A percentile compares a stretch with the other conserved stretches of the same genome.
These are phyloP conservation scores for Bolinopsis microptera DNA, from an alignment of 37 sponge, comb jelly and placozoan species.

Conservation along the genomic window DNA sequence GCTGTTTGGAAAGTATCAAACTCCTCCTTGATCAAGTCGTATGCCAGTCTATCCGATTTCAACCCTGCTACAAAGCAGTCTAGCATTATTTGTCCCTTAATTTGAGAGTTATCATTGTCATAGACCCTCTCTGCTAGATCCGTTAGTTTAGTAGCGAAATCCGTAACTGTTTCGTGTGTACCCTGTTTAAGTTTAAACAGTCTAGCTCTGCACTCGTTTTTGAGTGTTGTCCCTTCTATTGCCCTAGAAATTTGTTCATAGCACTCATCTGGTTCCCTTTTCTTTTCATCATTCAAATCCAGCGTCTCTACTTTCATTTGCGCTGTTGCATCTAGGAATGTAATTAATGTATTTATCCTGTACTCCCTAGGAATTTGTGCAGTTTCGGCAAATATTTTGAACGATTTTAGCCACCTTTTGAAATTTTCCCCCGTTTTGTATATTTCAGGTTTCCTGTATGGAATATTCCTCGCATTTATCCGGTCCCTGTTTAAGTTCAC, in stretches of 20 bases:
- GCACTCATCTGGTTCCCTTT: background rate
- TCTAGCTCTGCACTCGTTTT: too few relatives aligned
- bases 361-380: background rate
- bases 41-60: background rate
- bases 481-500: background rate
- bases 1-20: background rate
- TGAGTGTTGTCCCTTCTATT: too few relatives aligned
- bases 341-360: background rate
- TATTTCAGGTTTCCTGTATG: conserved; percentile 14
- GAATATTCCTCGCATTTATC: background rate
- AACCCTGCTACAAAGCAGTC: background rate
- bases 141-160: background rate
- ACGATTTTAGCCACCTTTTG: conserved; percentile 18
- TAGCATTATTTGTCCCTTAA: background rate
- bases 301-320: background rate
- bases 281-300: background rate
- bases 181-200: background rate
- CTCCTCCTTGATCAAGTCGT: background rate
- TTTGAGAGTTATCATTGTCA: background rate
- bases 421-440: conserved; percentile 29
- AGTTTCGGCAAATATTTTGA: conserved; percentile 35
- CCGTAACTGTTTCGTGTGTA: background rate
- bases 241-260: too few relatives aligned
- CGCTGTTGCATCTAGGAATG: background rate
- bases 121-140: background rate